Conservation (phyloP, 64 coral and sea anemone species). For the Cladopsammia gracilis region DNA sequence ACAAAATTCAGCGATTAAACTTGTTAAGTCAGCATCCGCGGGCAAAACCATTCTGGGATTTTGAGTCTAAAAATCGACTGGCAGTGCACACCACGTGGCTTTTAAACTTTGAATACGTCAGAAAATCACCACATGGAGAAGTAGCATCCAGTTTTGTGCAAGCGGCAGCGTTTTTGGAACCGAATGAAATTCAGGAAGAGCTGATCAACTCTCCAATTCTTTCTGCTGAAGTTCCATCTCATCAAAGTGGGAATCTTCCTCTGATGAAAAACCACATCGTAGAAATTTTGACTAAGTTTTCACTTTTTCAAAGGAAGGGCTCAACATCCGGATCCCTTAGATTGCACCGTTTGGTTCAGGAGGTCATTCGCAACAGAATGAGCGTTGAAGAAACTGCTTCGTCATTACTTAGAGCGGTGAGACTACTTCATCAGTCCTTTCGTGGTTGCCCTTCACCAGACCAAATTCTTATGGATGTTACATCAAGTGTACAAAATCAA, state of each 20-base stretch:
- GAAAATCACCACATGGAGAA: too few relatives aligned
- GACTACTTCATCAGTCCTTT: too few relatives aligned
- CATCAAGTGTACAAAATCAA: too few relatives aligned
- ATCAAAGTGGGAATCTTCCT: neutral
- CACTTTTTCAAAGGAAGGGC: conserved; percentile 25
- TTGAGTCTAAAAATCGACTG: conserved; percentile 43
- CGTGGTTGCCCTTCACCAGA: too few relatives aligned
- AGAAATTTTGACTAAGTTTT: conserved; percentile 50
- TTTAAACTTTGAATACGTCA: neutral
- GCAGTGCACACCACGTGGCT: conserved; percentile 38
- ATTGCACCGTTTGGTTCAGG: conserved; percentile 41
- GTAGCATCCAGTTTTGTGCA: too few relatives aligned
- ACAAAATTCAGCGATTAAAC: neutral
- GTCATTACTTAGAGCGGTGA: too few relatives aligned
- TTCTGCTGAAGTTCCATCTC: neutral
- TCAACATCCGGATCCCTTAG: neutral
- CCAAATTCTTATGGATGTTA: too few relatives aligned
- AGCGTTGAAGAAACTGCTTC: neutral
- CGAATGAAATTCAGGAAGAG: conserved; percentile 13
- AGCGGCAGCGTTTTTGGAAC: conserved; percentile 2
- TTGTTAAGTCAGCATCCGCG: too few relatives aligned
- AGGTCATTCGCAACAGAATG: conserved; percentile 32
- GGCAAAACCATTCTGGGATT: neutral
- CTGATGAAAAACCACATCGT: conserved; percentile 11
- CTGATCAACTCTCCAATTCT: neutral